These are phyloP conservation scores for Theocolax elegans DNA, from an alignment of 1,140 invertebrate species.

Conservation along the genomic window DNA sequence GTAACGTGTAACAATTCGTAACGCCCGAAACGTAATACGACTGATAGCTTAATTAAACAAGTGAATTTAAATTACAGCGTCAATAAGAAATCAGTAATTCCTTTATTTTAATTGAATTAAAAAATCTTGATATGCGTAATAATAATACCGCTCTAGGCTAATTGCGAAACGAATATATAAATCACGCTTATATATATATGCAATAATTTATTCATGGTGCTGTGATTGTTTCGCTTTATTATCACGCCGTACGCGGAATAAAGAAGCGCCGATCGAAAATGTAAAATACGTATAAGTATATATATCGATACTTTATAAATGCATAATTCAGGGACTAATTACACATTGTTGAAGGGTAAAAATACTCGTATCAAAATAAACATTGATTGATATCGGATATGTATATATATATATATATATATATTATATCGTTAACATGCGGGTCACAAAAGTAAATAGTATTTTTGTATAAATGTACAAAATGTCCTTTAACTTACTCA, in stretches of 20 bases:
- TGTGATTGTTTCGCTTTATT: too few species aligned
- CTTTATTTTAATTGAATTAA: too few species aligned
- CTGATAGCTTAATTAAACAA: conserved; percentile 12
- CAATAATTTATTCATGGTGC: too few species aligned
- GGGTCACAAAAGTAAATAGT: neutral
- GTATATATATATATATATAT: neutral
- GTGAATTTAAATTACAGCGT: neutral
- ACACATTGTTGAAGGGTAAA: neutral
- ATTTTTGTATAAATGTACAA: conserved; percentile 25
- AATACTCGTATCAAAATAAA: conserved; percentile 10
- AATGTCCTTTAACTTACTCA: conserved; percentile 15
- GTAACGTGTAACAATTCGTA: conserved; percentile 6
- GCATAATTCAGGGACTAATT: neutral
- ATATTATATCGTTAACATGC: too few species aligned
- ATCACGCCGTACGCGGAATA: too few species aligned
- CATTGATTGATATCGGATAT: neutral
- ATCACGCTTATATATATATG: too few species aligned
- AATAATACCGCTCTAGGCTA: too few species aligned
- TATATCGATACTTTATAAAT: too few species aligned
- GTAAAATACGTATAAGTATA: too few species aligned
- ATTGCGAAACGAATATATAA: too few species aligned
- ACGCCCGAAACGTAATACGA: conserved; percentile 11
- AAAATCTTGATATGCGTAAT: too few species aligned
- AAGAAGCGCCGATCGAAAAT: too few species aligned
- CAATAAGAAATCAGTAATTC: conserved; percentile 10